Base-by-base conservation (phyloP, 2,797 vertebrate genomes). In the Psittacula echo region DNA sequence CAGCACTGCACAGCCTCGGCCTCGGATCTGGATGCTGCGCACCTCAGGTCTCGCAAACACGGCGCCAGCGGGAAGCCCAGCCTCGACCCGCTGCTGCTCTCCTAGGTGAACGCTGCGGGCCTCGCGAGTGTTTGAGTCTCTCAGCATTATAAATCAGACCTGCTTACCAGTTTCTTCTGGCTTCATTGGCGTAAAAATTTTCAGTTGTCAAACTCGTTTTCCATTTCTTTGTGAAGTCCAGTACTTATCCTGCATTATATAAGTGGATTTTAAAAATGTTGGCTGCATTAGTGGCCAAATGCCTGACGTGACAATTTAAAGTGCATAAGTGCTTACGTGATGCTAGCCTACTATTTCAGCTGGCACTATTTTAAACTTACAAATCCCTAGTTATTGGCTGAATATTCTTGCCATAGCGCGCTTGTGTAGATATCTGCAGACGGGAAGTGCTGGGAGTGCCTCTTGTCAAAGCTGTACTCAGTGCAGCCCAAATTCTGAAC, bases 111-210 rank as follows among this genome's bases (percentile, higher is more conserved):
- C 8, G 1, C 10, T 5, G 41, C 11, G 11, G 26, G 2, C 18
- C 9, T 2, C 1, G 4, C 29, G 2, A 2, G 1, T 6, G 4
- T 1, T 8, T 23, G 1, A 10, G 9, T 4, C 58, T 1, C 53
- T 2, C 14, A 0, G 20, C 1, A 1, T 6, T 4, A 8, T 1
- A 2, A 11, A 37, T 8, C 26, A 12, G 6, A 44, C 27, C 32
- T 16, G 20, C 22, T 29, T 3, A 1, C 3, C 1, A 1, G 3
- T 5, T 64, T 20, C 45, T 9, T 45, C 11, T 16, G 13, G 9
- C 19, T 34, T 37, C 53, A 32, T 44, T 0, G 7, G 9, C 2
- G 1, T 3, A 14, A 44, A 11, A 18, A 1, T 51, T 67, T 66
- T 50, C 4, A 3, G 44, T 26, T 30, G 41, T 27, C 58, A 30